Conservation (phyloP, 2,888 invertebrate genomes). For the Orchesella flavescens region DNA sequence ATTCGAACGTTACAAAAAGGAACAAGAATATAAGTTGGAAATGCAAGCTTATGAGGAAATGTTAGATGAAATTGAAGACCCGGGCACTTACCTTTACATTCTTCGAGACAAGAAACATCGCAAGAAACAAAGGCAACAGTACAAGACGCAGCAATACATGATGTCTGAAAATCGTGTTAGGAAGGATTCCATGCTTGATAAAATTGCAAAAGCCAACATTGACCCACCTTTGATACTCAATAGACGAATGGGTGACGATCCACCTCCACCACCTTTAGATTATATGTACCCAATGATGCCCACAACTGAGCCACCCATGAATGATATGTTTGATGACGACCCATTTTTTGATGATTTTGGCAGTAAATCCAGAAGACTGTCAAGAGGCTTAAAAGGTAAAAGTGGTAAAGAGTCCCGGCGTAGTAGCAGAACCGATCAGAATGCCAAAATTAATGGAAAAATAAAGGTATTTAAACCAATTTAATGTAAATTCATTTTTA, state of each 20-base stretch:
- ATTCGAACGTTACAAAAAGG: slow-evolving; percentile 45
- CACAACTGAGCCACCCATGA: slow-evolving; percentile 14
- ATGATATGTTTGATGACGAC: slow-evolving; percentile 58
- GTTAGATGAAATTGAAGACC: slow-evolving; percentile 63
- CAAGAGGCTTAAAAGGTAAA: not conserved
- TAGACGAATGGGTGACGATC: slow-evolving; percentile 19
- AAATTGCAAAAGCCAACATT: no score
- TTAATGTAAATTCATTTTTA: not conserved
- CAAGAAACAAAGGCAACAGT: not conserved
- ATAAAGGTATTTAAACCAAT: no score
- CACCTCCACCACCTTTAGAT: slow-evolving; percentile 22
- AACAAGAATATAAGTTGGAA: slow-evolving; percentile 58
- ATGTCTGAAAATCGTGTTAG: not conserved
- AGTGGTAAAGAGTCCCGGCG: slow-evolving; percentile 6
- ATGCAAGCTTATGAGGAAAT: slow-evolving; percentile 59
- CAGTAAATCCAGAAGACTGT: not conserved
- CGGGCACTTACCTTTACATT: slow-evolving; percentile 52
- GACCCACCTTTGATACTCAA: not conserved
- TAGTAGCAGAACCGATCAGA: not conserved
- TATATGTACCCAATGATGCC: not conserved
- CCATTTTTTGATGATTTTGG: slow-evolving; percentile 57
- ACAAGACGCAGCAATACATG: not conserved
- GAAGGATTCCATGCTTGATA: not conserved
- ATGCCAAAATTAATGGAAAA: not conserved
- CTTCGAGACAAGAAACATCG: slow-evolving; percentile 57